These are phyloP conservation scores for Andrena bicolor DNA, from an alignment of 2,888 invertebrate genomes.

Conservation along the genomic window DNA sequence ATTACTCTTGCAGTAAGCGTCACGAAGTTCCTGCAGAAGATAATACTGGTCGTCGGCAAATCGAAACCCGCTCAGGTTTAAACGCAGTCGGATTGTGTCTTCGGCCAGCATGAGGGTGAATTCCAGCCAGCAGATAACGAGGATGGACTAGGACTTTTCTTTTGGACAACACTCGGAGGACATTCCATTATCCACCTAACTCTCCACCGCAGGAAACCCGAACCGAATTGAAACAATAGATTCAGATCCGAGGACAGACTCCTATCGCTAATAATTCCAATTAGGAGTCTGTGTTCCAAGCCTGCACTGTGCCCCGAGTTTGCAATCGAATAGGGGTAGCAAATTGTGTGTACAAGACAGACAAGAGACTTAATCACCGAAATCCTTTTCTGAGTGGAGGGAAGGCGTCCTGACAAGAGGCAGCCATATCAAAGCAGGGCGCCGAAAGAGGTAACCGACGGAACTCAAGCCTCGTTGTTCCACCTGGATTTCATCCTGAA, in stretches of 20 bases:
- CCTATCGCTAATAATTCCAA: background rate
- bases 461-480: slow-evolving; percentile 17
- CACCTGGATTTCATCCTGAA: slow-evolving; percentile 24
- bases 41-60: slow-evolving; percentile 91
- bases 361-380: background rate
- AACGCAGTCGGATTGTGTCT: slow-evolving; percentile 73
- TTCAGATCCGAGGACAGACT: background rate
- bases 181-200: background rate
- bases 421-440: slow-evolving; percentile 78
- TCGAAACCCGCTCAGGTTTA: slow-evolving; percentile 90
- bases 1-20: slow-evolving; percentile 86
- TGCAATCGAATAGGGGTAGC: background rate
- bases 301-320: background rate
- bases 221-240: background rate
- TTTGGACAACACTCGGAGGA: background rate
- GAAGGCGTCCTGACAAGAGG: slow-evolving; percentile 70
- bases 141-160: slow-evolving; percentile 29
- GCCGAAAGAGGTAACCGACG: slow-evolving; percentile 11
- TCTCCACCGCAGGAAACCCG: background rate
- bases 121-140: slow-evolving; percentile 42
- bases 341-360: background rate
- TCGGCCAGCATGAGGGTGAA: slow-evolving; percentile 25
- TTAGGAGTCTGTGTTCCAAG: background rate
- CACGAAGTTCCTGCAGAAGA: slow-evolving; percentile 89
- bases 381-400: slow-evolving; percentile 18